Evolutionary conservation across 2,797 vertebrate genomes (phyloP).

Genomic region (Microcaecilia unicolor): DNA sequence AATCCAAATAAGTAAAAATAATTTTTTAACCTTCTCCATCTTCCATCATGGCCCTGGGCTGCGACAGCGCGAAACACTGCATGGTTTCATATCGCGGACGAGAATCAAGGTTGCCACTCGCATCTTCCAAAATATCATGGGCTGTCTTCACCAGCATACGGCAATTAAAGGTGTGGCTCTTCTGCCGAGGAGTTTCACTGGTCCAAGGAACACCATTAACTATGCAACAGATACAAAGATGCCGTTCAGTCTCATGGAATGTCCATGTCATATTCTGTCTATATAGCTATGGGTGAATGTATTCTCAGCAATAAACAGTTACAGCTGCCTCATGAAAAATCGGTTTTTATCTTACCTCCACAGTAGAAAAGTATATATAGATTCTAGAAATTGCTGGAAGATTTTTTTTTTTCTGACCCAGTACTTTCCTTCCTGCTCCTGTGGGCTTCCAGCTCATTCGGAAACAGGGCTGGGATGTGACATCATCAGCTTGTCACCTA

Average conservation of each 20-base stretch:
- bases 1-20: too few species aligned
- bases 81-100: conserved; percentile 87
- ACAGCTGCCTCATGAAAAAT: too few species aligned
- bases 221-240: conserved; percentile 19
- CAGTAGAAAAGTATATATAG: too few species aligned
- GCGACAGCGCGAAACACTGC: conserved; percentile 96
- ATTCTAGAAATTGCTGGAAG: too few species aligned
- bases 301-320: too few species aligned
- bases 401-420: too few species aligned
- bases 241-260: not conserved
- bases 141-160: conserved; percentile 85
- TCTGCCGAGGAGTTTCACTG: conserved; percentile 80
- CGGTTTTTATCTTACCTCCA: too few species aligned
- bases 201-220: conserved; percentile 86
- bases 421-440: too few species aligned
- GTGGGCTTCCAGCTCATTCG: too few species aligned
- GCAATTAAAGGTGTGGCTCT: conserved; percentile 94
- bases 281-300: too few species aligned
- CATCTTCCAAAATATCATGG: conserved; percentile 70
- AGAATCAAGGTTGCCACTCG: conserved; percentile 46
- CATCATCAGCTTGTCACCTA: too few species aligned
- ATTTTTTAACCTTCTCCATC: conserved; percentile 94
- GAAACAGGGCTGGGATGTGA: too few species aligned
- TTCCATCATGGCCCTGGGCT: conserved; percentile 94
- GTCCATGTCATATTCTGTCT: not conserved